Base-by-base conservation (phyloP, 2,888 invertebrate species). In the Leucozona laternaria region DNA sequence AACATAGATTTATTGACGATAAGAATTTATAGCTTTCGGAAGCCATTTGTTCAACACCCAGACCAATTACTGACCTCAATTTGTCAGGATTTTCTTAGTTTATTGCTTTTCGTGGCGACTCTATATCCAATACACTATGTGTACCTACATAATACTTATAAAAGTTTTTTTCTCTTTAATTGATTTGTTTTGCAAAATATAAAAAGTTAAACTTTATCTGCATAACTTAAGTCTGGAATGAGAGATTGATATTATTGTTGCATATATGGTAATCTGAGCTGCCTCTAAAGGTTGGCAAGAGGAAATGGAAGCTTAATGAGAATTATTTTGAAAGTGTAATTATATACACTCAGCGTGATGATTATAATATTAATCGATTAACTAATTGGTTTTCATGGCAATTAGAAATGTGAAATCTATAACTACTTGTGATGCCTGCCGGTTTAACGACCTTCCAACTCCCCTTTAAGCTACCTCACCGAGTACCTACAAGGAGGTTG, bases 41-140 rank as follows among this genome's bases (percentile, higher is more conserved):
- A 70, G 55, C 55, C 55, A 79, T 83, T 79, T 79, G 72, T 82
- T 60, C 45, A 77, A 72, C 81, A 82, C 64, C 45, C 71, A 20
- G 43, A 75, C 83, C 78, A 83, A 83, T 83, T 79, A 79, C 68
- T 79, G 68, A 73, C 78, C 83, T n/a, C 73, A 73, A 68, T 57
- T 79, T 79, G 79, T 45, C 60, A 82, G 72, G 40, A 72, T 43
- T 60, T 20, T 37, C 48, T 40, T 71, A 78, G 50, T 78, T 78
- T 78, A 82, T 77, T 64, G 17, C 57, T 43, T 34, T 72, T 40
- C 17, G 48, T 72, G 64, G 77, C 60, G 43, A 45, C 57, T 50
- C 1, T 50, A 50, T 20, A 22, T 22, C 7, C 25, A 53, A 25
- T 25, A 50, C 53, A 25, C 7, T 13, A 31, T 1, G 5, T 15